A percentile compares a stretch with the other conserved stretches of the same genome.
phyloP scores from a whole-genome alignment of 2,888 invertebrate species.

The Sinopyrophorus schimmeli region DNA sequence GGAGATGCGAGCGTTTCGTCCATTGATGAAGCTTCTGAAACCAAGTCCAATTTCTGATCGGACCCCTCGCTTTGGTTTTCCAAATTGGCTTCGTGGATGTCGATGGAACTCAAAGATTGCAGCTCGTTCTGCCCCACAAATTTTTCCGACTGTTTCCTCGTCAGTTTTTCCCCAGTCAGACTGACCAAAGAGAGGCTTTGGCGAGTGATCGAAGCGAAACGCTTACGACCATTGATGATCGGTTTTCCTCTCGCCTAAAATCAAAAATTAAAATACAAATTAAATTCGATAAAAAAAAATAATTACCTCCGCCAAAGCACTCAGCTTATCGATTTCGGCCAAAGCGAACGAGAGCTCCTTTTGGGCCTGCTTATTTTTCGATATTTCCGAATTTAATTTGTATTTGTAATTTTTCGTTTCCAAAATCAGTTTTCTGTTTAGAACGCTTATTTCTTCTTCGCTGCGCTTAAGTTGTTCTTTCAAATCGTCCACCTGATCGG shows the following conservation, averaged over 20 bases:
- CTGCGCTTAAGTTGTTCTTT: constrained; percentile 60
- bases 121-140: neutral
- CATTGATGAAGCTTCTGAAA: too few relatives aligned
- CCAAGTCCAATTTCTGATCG: too few relatives aligned
- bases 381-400: constrained; percentile 69
- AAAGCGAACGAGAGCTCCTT: constrained; percentile 67
- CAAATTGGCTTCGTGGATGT: too few relatives aligned
- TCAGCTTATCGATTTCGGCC: constrained; percentile 64
- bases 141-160: neutral
- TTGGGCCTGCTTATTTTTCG: constrained; percentile 71
- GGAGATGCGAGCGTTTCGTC: too few relatives aligned
- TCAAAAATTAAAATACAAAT: constrained; percentile 34
- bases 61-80: too few relatives aligned
- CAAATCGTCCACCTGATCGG: constrained; percentile 63
- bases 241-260: constrained; percentile 35
- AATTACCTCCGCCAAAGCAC: constrained; percentile 63
- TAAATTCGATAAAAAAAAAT: constrained; percentile 4
- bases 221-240: constrained; percentile 14
- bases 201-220: constrained; percentile 9
- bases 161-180: too few relatives aligned
- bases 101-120: too few relatives aligned
- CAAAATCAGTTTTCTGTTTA: constrained; percentile 71
- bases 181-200: constrained; percentile 18
- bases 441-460: constrained; percentile 65
- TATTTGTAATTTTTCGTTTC: constrained; percentile 76